Evolutionary conservation across 30 jellyfish, hydroid and myxozoan species (phyloP).

Genomic region (Aurelia aurita): DNA sequence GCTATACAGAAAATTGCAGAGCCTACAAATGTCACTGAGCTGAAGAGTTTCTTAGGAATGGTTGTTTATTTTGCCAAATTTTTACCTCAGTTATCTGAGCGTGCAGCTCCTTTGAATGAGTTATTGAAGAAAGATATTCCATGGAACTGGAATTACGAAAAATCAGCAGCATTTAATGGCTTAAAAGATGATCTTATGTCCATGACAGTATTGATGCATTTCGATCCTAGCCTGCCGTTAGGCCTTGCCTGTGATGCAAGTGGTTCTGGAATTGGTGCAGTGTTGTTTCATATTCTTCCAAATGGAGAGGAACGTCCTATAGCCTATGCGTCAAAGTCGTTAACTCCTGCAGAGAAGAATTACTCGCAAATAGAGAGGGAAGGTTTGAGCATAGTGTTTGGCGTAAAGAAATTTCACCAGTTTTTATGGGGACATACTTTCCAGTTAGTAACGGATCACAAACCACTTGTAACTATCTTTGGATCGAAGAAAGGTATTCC

Average conservation of each 20-base stretch:
- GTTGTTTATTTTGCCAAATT: too few species aligned
- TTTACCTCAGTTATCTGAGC: too few species aligned
- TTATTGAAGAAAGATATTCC: too few species aligned
- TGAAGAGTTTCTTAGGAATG: too few species aligned
- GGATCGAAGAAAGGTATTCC: constrained; percentile 76
- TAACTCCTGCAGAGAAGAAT: constrained; percentile 41
- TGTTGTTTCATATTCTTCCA: constrained; percentile 41
- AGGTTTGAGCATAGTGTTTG: constrained; percentile 62
- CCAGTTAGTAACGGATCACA: constrained; percentile 72
- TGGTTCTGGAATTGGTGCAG: constrained; percentile 72
- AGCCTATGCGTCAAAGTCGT: constrained; percentile 57
- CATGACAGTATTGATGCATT: constrained; percentile 54
- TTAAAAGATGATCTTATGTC: constrained; percentile 52
- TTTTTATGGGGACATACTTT: constrained; percentile 60
- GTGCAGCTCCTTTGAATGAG: too few species aligned
- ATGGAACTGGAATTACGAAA: too few species aligned
- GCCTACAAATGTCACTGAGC: too few species aligned
- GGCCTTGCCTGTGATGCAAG: constrained; percentile 79
- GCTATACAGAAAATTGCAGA: too few species aligned
- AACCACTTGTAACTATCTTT: constrained; percentile 61
- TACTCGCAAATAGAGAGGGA: constrained; percentile 43
- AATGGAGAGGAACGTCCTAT: constrained; percentile 55
- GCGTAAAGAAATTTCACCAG: constrained; percentile 61
- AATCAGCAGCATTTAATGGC: too few species aligned
- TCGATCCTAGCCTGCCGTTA: constrained; percentile 70